Evolutionary conservation across 2,888 invertebrate species (phyloP), one percentile per base, ranked within the genome.

Genomic region (Hydraecia micacea): DNA sequence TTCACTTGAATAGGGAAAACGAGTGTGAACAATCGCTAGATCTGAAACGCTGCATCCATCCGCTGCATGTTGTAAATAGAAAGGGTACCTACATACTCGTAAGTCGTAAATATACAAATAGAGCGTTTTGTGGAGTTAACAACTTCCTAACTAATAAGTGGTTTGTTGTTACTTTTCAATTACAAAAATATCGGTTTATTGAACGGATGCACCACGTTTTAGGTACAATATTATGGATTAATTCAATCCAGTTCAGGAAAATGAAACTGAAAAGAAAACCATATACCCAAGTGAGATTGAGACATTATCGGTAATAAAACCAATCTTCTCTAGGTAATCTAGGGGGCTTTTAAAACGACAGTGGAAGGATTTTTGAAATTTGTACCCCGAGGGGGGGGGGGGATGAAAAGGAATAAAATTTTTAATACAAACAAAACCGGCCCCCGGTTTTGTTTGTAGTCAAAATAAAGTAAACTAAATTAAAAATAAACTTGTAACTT

Each of bases 1-100:
- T 69, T 52, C 25, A 42, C 15, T 71, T 55, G 25, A 74, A 71
- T 42, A 55, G 39, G 46, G n/a, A n/a, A 73, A 73, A 73, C 73
- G 6, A 46, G 60, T 1, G n/a, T 36, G 42, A n/a, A 60, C 46
- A 73, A 75, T 73, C n/a, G 36, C 46, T 73, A 60, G 46, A 60
- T 60, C n/a, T 9, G 21, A 75, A 46, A 60, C 21, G 5, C 28
- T 70, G 42, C n/a, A 74, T 46, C 28, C n/a, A n/a, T n/a, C n/a
- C n/a, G 42, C 5, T 42, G n/a, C 21, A 28, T 21, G 28, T 25
- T 32, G n/a, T 21, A 18, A 49, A 49, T 62, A 39, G 28, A 75
- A 75, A 36, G 42, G 42, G n/a, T 73, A 36, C 1, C 0, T 39
- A 66, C 11, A 11, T 21, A n/a, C n/a, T n/a, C n/a, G n/a, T n/a